Evolutionary conservation across 2,113 vertebrate genomes (phyloP).

Genomic region (Oreochromis aureus): DNA sequence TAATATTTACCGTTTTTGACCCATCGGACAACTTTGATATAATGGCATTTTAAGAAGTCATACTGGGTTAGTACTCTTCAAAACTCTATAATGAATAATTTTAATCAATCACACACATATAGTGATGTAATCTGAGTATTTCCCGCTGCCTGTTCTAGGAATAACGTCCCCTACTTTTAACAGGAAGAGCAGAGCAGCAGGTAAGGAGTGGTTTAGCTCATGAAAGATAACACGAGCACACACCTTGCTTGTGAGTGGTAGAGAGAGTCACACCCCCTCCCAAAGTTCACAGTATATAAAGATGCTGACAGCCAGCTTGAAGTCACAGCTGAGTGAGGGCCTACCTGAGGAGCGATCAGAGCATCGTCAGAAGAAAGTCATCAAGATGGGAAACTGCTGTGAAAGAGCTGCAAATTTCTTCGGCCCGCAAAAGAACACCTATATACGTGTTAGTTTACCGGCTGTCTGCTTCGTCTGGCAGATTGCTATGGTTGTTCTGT

Average conservation of each 20-base stretch:
- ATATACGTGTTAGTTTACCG: constrained; percentile 82
- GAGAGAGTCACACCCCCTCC: not conserved
- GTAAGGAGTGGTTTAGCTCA: constrained; percentile 9
- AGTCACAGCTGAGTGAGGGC: not conserved
- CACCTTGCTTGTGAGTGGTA: not conserved
- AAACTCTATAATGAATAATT: not conserved
- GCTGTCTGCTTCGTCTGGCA: constrained; percentile 83
- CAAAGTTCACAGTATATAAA: not conserved
- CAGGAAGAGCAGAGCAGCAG: not conserved
- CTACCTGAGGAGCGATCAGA: not conserved
- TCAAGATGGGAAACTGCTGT: constrained; percentile 60
- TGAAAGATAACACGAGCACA: not conserved
- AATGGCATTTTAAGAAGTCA: not conserved
- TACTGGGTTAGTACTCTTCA: not conserved
- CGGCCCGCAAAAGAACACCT: constrained; percentile 72
- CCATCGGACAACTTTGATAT: not conserved
- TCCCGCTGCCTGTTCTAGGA: not conserved
- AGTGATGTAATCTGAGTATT: not conserved
- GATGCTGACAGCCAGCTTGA: not conserved
- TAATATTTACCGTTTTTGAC: not conserved
- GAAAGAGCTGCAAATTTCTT: constrained; percentile 3
- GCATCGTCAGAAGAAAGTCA: not conserved
- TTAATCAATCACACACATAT: not conserved
- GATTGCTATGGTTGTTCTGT: constrained; percentile 84
- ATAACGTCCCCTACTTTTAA: not conserved